phyloP scores from a whole-genome alignment of 1,140 invertebrate genomes.

The Cardiocondyla obscurior region DNA sequence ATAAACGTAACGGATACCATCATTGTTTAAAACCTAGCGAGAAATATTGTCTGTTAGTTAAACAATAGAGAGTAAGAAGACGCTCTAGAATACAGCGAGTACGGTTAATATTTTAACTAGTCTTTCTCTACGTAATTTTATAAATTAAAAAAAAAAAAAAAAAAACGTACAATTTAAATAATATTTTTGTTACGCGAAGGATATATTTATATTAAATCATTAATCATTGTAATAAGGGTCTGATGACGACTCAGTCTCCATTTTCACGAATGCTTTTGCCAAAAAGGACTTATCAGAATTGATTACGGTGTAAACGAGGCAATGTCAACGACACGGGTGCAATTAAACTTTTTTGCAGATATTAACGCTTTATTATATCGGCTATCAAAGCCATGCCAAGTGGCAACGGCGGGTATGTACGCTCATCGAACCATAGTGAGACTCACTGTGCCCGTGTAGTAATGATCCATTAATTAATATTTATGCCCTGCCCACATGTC shows the following conservation, averaged over 20 bases:
- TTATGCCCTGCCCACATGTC: slow-evolving; percentile 67
- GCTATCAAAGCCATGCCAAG: not conserved
- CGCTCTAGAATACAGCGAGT: not conserved
- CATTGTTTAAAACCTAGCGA: not conserved
- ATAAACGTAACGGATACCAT: slow-evolving; percentile 14
- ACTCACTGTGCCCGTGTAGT: slow-evolving; percentile 51
- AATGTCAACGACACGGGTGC: not conserved
- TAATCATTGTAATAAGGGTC: not conserved
- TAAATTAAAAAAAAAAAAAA: too few species aligned
- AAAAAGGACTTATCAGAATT: not conserved
- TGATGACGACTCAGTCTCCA: not conserved
- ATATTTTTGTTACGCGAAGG: not conserved
- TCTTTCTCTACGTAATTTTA: not conserved
- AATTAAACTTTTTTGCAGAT: not conserved
- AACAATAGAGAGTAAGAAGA: not conserved
- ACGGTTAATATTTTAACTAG: not conserved
- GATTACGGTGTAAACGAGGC: not conserved
- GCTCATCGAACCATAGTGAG: slow-evolving; percentile 64
- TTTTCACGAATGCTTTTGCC: not conserved
- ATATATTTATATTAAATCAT: not conserved
- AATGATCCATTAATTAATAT: slow-evolving; percentile 76
- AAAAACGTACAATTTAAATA: not conserved
- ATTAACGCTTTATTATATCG: slow-evolving; percentile 17
- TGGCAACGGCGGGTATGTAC: not conserved
- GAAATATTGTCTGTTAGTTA: slow-evolving; percentile 2